These are phyloP conservation scores for Entomobrya multifasciata DNA, from an alignment of 2,888 invertebrate species.

Conservation along the genomic window DNA sequence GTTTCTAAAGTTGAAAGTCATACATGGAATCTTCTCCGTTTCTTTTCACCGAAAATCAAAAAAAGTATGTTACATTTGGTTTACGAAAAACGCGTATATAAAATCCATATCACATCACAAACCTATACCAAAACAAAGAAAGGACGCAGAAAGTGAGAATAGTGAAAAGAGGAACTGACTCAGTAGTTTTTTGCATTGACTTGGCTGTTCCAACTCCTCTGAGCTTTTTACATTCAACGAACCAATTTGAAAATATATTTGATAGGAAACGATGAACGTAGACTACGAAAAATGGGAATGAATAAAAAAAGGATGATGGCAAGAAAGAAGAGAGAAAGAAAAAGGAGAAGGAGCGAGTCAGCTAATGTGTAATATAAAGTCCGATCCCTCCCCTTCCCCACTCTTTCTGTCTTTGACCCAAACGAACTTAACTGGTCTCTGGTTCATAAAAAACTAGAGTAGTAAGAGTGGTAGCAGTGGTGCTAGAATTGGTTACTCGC, in stretches of 20 bases:
- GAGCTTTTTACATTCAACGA: neutral
- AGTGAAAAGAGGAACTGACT: slow-evolving; percentile 57
- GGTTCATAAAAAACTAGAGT: slow-evolving; percentile 39
- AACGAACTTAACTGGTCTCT: neutral
- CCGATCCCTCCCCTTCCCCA: neutral
- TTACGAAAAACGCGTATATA: neutral
- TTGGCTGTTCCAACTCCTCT: neutral
- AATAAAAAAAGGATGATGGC: neutral
- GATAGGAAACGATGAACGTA: neutral
- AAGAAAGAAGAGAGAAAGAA: too few species aligned
- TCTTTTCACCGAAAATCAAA: too few species aligned
- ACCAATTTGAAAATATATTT: slow-evolving; percentile 36
- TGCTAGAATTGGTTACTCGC: slow-evolving; percentile 62
- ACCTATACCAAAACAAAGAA: slow-evolving; percentile 1
- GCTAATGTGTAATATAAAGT: neutral
- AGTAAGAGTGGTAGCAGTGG: neutral
- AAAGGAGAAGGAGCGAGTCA: neutral
- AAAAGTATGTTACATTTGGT: too few species aligned
- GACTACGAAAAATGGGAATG: neutral
- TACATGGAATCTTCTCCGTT: too few species aligned
- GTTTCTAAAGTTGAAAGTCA: too few species aligned
- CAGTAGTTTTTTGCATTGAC: slow-evolving; percentile 41
- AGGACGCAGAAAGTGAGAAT: slow-evolving; percentile 27
- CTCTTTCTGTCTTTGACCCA: neutral
- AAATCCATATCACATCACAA: too few species aligned